Evolutionary conservation across 1,140 invertebrate genomes (phyloP), one percentile per base, ranked within the genome.

Genomic region (Dinoponera quadriceps): DNA sequence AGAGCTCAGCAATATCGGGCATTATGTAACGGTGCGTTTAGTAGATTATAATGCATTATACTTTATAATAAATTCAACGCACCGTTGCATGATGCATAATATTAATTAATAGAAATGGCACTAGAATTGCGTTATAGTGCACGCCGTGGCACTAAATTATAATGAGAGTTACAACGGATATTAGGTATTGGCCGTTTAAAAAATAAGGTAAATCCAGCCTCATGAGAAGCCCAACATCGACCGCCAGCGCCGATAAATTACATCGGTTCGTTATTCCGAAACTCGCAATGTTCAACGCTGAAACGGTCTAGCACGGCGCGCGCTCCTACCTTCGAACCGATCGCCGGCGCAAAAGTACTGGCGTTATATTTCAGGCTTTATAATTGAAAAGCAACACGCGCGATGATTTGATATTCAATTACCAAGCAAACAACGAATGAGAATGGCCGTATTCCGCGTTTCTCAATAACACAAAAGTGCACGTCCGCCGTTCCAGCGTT

Each of bases 41-140:
- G 13, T 48, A 57, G 51, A 57, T 57, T 22, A 18, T n/a, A 69
- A 49, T 48, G 20, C 29, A 68, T 75, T 71, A 44, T 57, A 78
- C 29, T 38, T 78, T 51, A 16, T 33, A 65, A 54, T 49, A 65
- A 77, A 54, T 54, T 54, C 49, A 33, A 27, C 62, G 16, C 16
- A n/a, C 5, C 27, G 27, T 38, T 49, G 33, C 29, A 62, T 75
- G 20, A 16, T 48, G 5, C 9, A 27, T 33, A 65, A 68, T 33
- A 44, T 1, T n/a, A 44, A 16, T 29, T 20, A 55, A 38, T 55
- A 13, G 29, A 73, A 14, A 33, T 49, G 14, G 3, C 38, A 14
- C 2, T 7, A 11, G 20, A 75, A 65, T 54, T 25, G 16, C 20
- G 16, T 65, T 44, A n/a, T 14, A 4, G 38, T n/a, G n/a, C 27